These are phyloP conservation scores for Apamea crenata DNA, from an alignment of 2,888 invertebrate genomes.

Conservation along the genomic window DNA sequence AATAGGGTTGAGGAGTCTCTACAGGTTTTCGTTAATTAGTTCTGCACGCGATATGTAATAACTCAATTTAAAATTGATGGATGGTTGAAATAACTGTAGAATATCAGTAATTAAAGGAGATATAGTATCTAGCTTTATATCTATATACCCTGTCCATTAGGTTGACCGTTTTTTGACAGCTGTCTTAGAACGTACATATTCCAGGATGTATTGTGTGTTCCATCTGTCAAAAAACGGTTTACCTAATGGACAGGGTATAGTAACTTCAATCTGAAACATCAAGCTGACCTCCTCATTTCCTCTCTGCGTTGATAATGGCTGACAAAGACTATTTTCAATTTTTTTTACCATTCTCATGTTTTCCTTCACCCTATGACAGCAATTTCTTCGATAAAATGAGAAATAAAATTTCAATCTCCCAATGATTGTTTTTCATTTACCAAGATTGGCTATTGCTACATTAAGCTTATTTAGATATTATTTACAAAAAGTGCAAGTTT, in stretches of 20 bases:
- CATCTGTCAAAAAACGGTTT: too few species aligned
- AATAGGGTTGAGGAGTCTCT: background rate
- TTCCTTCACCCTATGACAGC: background rate
- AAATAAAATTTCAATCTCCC: background rate
- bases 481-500: background rate
- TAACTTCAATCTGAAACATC: background rate
- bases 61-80: constrained; percentile 22
- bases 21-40: constrained; percentile 10
- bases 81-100: constrained; percentile 7
- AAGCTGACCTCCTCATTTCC: background rate
- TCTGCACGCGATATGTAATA: constrained; percentile 19
- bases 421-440: background rate
- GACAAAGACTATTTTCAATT: background rate
- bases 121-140: background rate
- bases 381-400: background rate
- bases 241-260: too few species aligned
- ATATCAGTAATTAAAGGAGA: background rate
- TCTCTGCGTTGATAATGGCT: background rate
- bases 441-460: background rate
- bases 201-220: too few species aligned
- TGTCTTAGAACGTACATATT: too few species aligned
- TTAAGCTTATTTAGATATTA: background rate
- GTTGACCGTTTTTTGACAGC: too few species aligned
- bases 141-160: too few species aligned
- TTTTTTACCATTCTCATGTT: background rate